These are phyloP conservation scores for Toxotes jaculatrix DNA, from an alignment of 2,113 vertebrate genomes.

Conservation along the genomic window DNA sequence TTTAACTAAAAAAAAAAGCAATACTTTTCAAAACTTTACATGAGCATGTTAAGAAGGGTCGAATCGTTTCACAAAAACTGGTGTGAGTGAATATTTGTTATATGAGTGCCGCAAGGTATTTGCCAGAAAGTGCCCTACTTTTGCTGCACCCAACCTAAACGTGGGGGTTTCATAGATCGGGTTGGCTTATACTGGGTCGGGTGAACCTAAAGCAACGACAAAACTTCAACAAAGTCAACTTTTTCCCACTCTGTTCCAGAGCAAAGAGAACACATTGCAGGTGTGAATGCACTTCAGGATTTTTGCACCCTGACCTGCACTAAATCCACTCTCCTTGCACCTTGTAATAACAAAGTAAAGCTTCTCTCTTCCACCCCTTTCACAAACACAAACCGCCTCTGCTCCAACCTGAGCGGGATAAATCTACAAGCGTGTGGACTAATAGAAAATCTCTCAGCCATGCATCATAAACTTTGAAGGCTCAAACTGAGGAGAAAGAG, in stretches of 20 bases:
- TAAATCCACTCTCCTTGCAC: slow-evolving; percentile 16
- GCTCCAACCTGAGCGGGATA: slow-evolving; percentile 22
- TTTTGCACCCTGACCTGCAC: slow-evolving; percentile 16
- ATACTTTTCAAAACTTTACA: no score
- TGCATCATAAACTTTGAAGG: slow-evolving; percentile 61
- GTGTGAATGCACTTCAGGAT: slow-evolving; percentile 17
- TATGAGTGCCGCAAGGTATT: no score
- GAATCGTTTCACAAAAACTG: no score
- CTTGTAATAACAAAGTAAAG: slow-evolving; percentile 21
- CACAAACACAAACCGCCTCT: slow-evolving; percentile 22
- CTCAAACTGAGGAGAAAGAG: slow-evolving; percentile 56
- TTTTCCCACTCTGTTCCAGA: slow-evolving; percentile 7
- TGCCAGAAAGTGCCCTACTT: not conserved
- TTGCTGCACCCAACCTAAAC: not conserved
- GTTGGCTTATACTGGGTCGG: not conserved
- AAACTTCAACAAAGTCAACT: not conserved
- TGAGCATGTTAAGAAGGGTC: no score
- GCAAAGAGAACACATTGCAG: slow-evolving; percentile 10
- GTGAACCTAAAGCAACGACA: not conserved
- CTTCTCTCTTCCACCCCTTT: slow-evolving; percentile 7
- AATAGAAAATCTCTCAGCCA: slow-evolving; percentile 59
- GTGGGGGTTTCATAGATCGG: not conserved
- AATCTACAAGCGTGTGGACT: slow-evolving; percentile 43
- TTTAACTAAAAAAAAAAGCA: not conserved
- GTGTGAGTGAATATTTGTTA: not conserved